phyloP scores from a whole-genome alignment of 2,797 vertebrate species.

The Lindbergichthys nudifrons region DNA sequence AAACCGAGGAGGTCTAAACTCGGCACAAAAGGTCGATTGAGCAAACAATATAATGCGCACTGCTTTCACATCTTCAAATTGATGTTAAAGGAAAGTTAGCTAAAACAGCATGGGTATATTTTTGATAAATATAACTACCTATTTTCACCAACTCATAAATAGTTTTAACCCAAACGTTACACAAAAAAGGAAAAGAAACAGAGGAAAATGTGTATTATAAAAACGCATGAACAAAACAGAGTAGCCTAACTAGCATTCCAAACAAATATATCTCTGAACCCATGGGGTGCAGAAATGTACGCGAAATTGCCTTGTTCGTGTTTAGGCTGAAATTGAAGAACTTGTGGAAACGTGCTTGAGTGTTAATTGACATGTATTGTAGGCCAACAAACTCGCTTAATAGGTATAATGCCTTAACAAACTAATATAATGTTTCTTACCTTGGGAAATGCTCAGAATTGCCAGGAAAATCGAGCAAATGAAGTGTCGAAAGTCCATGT shows the following conservation, averaged over 20 bases:
- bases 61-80: background rate
- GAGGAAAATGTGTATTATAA: no score
- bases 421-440: constrained; percentile 39
- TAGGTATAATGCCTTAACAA: background rate
- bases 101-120: background rate
- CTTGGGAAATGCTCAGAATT: constrained; percentile 29
- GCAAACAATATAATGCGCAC: background rate
- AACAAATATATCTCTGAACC: background rate
- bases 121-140: background rate
- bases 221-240: background rate
- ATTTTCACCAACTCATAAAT: background rate
- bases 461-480: constrained; percentile 44
- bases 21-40: background rate
- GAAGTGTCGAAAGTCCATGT: constrained; percentile 59
- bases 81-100: background rate
- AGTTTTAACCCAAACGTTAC: background rate
- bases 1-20: no score
- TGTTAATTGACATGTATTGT: background rate
- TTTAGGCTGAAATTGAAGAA: background rate
- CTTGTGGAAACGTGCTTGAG: fast-evolving
- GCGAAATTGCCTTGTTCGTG: constrained; percentile 5
- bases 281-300: background rate
- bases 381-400: no score
- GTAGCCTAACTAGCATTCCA: background rate
- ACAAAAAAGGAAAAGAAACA: background rate